These are phyloP conservation scores for Morinoia aosen DNA, from an alignment of 2,888 invertebrate species.

Conservation along the genomic window DNA sequence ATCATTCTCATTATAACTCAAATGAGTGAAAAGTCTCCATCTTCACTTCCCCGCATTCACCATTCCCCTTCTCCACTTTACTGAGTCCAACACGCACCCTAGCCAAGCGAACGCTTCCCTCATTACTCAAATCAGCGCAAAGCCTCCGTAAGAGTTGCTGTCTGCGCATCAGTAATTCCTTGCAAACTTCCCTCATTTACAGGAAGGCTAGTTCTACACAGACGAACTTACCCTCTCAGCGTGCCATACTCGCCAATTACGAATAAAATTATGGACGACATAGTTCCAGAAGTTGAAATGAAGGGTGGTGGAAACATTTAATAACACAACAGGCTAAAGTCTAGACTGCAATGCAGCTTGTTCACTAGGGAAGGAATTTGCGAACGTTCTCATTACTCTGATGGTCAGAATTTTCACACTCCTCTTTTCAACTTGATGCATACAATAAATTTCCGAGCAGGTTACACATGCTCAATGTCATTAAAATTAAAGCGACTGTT, in stretches of 20 bases:
- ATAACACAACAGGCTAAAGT: neutral
- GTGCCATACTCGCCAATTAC: neutral
- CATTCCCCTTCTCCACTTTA: neutral
- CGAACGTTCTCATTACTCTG: neutral
- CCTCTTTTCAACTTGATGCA: neutral
- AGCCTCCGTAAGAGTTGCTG: neutral
- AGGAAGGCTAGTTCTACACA: neutral
- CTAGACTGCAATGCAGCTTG: neutral
- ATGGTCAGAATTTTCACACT: neutral
- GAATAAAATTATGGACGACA: constrained; percentile 17
- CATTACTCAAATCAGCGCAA: neutral
- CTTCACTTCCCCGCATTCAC: no score
- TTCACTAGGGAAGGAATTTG: neutral
- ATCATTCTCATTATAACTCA: no score
- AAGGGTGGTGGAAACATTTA: neutral
- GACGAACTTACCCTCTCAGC: neutral
- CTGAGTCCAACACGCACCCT: neutral
- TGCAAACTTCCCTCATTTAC: neutral
- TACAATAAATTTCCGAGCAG: neutral
- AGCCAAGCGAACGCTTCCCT: neutral
- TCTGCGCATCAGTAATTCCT: neutral
- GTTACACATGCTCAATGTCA: no score
- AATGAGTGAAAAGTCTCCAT: no score
- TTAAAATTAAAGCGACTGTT: no score
- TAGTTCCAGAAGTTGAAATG: neutral